Percentiles rank a stretch among this genome's conserved stretches.
These are phyloP conservation scores for Temnothorax longispinosus DNA, from an alignment of 1,140 invertebrate species.

Conservation along the genomic window DNA sequence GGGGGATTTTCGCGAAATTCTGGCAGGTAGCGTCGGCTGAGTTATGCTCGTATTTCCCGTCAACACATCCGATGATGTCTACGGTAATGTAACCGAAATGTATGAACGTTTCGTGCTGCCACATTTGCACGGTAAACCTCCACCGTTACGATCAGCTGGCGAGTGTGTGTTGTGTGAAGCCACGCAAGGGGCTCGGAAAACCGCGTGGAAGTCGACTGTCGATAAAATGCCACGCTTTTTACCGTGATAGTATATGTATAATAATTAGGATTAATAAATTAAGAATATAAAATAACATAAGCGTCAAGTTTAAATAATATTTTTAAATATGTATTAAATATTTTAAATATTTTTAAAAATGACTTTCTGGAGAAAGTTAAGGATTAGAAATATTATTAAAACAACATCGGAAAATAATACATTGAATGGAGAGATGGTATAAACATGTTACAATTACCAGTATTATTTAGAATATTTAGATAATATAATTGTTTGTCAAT, in stretches of 20 bases:
- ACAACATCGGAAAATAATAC: not conserved
- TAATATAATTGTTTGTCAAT: not conserved
- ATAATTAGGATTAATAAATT: not conserved
- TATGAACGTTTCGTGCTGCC: conserved; percentile 80
- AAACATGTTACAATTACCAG: not conserved
- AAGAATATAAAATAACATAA: not conserved
- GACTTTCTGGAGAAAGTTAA: not conserved
- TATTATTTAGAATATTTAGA: not conserved
- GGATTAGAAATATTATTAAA: conserved; percentile 12
- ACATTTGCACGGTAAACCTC: conserved; percentile 74
- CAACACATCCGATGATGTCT: conserved; percentile 84
- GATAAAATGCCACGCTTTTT: not conserved
- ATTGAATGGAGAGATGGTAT: not conserved
- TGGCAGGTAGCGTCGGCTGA: conserved; percentile 80
- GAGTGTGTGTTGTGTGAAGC: conserved; percentile 26
- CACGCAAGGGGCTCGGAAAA: conserved; percentile 43
- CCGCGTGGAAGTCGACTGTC: conserved; percentile 2
- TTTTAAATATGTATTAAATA: not conserved
- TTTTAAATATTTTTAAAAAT: too few species aligned
- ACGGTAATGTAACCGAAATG: conserved; percentile 84
- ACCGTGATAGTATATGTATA: too few species aligned
- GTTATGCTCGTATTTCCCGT: conserved; percentile 85
- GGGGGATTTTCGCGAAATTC: conserved; percentile 80
- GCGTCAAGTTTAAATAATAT: not conserved
- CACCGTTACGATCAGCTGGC: conserved; percentile 45